Base-by-base conservation (phyloP, 35 echinoderm and acorn worm species). In the Anneissia japonica region DNA sequence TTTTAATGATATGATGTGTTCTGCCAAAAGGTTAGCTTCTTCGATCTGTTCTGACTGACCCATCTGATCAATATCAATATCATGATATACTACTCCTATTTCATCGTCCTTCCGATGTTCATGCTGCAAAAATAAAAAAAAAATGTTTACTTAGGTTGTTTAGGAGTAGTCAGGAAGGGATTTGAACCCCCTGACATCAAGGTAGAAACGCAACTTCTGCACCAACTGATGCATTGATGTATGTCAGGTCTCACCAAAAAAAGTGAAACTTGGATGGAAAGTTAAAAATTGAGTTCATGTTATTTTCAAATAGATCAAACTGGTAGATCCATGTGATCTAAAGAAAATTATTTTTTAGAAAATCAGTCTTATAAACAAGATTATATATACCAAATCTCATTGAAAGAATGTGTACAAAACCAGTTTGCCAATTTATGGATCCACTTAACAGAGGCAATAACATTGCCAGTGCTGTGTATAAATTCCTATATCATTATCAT, bases 1-100 rank as follows among this genome's bases (percentile, higher is more conserved):
- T 38, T 93, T 76, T 76, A 97, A 73, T 29, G 95, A 93, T 85
- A 73, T 74, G 32, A 97, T 88, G 33, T 93, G 91, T 86, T 91
- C 88, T 30, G 88, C 72, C 6, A 93, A 79, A 23, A 90, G 84
- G 36, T 89, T 87, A 75, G 90, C 91, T 35, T 92, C 94, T 30
- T 86, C 79, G 11, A 83, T 77, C 37, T 85, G 85, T 12, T 88
- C 81, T 32, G 85, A 91, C 28, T 38, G 34, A 7, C 36, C 82
- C 6, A 75, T 32, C 10, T 0, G 0, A 34, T 82, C 46, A 37
- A 46, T 83, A 0, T 29, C 83, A 19, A 32, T 46, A 74, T 0
- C 32, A n/a, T 34, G 40, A 0, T 51, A 75, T 16, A 26, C 14
- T 23, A 55, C 46, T 1, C 38, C 72, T 0, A 37, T 13, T 1